Percentiles rank a stretch among this genome's conserved stretches.
Evolutionary conservation across 2,888 invertebrate species (phyloP).

Genomic region (Platynereis dumerilii): DNA sequence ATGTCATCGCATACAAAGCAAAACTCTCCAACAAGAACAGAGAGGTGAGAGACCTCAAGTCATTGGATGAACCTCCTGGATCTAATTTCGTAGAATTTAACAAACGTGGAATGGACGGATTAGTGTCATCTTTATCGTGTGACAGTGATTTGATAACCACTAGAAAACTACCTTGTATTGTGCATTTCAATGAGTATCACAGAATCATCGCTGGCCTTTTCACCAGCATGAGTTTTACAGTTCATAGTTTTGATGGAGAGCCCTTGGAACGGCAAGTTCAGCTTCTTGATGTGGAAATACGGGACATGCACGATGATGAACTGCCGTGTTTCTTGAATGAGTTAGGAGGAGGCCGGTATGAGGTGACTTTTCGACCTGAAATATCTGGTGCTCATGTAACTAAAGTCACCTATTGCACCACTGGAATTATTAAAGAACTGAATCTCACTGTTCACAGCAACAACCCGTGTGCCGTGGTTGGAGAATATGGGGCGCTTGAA

Average conservation of each 20-base stretch:
- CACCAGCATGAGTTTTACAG: constrained; percentile 22
- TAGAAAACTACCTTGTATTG: constrained; percentile 25
- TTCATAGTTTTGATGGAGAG: constrained; percentile 27
- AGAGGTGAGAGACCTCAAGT: constrained; percentile 12
- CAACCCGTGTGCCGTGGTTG: constrained; percentile 34
- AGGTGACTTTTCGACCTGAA: constrained; percentile 35
- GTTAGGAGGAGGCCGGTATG: constrained; percentile 31
- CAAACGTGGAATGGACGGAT: constrained; percentile 16
- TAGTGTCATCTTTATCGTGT: constrained; percentile 12
- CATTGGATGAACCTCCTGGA: constrained; percentile 3
- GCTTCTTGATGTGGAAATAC: constrained; percentile 33
- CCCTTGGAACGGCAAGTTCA: constrained; percentile 21
- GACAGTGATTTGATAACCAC: constrained; percentile 26
- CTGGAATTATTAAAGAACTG: constrained; percentile 22
- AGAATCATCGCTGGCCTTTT: constrained; percentile 29
- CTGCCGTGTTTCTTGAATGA: constrained; percentile 28
- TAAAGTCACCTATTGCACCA: constrained; percentile 32
- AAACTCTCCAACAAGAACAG: constrained; percentile 28
- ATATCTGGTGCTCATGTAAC: constrained; percentile 34
- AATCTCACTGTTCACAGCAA: constrained; percentile 36
- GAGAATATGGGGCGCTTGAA: constrained; percentile 23
- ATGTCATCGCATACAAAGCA: constrained; percentile 31
- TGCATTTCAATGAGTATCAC: constrained; percentile 19
- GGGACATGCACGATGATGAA: constrained; percentile 33
- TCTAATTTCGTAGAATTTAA: constrained; percentile 28